Evolutionary conservation across 2,113 vertebrate species (phyloP).

Genomic region (Indri indri): DNA sequence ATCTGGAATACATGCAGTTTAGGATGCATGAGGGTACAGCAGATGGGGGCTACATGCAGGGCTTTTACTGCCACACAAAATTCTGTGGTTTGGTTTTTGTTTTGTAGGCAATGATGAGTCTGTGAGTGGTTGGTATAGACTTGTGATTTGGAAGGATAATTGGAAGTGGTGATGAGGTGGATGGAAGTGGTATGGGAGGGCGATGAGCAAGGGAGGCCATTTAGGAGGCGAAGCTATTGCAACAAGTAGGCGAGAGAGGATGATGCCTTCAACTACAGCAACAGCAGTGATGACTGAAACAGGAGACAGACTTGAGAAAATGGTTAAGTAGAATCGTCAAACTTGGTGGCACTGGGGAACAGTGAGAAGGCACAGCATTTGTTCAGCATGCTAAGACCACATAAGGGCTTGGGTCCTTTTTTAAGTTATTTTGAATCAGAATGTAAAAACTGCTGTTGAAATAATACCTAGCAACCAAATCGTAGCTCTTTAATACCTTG

Average conservation of each 20-base stretch:
- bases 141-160: background rate
- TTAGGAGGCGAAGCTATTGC: background rate
- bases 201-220: background rate
- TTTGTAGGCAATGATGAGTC: background rate
- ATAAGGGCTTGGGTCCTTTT: background rate
- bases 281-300: background rate
- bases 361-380: background rate
- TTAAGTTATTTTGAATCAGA: constrained; percentile 31
- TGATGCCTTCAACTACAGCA: background rate
- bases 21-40: background rate
- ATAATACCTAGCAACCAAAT: background rate
- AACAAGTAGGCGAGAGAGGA: background rate
- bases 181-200: background rate
- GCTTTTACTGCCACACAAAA: background rate
- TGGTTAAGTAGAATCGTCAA: background rate
- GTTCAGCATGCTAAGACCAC: background rate
- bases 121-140: background rate
- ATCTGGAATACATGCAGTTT: background rate
- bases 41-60: background rate
- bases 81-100: constrained; percentile 7
- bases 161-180: background rate
- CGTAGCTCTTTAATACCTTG: constrained; percentile 23
- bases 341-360: background rate
- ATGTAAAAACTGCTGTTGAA: constrained; percentile 25
- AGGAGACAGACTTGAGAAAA: background rate